Evolutionary conservation across 2,113 vertebrate species (phyloP).

Genomic region (Chlamydotis undulata): DNA sequence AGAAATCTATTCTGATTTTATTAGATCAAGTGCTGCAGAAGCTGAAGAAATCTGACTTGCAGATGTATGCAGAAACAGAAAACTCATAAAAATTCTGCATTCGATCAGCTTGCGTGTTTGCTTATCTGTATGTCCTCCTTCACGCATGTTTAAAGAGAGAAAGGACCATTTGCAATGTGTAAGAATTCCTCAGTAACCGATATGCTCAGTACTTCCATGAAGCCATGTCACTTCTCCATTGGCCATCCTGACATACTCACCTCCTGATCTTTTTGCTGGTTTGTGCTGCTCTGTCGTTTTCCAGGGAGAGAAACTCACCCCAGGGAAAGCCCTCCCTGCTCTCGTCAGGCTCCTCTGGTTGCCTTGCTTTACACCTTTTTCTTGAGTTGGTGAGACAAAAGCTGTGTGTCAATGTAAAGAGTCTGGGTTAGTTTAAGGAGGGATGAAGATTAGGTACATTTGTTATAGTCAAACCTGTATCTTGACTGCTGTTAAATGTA

Average conservation of each 20-base stretch:
- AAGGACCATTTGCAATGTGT: not conserved
- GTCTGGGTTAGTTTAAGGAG: not conserved
- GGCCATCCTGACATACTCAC: accelerated
- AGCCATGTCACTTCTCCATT: not conserved
- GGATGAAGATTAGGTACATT: not conserved
- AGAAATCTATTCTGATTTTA: not conserved
- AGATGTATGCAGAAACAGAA: not conserved
- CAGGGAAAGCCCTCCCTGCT: not conserved
- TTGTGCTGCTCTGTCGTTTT: not conserved
- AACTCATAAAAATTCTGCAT: not conserved
- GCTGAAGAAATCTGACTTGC: not conserved
- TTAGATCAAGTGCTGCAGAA: not conserved
- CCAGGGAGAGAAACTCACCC: not conserved
- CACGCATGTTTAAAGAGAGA: not conserved
- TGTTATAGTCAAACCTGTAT: not conserved
- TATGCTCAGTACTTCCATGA: not conserved
- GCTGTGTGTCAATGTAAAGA: not conserved
- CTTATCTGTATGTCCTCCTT: not conserved
- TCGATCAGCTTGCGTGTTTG: not conserved
- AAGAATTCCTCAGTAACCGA: not conserved
- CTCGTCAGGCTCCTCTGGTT: not conserved
- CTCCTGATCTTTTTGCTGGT: not conserved
- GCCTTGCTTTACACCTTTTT: not conserved
- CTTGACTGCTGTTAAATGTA: not conserved
- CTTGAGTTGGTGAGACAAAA: not conserved